These are phyloP conservation scores for Urophycis tenuis DNA, from an alignment of 2,797 vertebrate species.

Conservation along the genomic window DNA sequence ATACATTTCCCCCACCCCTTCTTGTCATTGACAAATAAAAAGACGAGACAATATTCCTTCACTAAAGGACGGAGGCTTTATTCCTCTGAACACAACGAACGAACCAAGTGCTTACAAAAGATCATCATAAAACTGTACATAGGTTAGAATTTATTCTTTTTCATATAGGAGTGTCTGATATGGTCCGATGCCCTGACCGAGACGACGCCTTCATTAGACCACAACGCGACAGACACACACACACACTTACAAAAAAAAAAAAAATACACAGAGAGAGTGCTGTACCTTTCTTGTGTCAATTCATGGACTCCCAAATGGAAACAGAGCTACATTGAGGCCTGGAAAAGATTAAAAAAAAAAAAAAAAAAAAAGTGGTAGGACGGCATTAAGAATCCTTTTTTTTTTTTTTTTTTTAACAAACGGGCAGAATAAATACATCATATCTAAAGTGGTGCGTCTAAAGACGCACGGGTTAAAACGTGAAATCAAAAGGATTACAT, in stretches of 20 bases:
- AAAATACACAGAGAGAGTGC: conserved; percentile 36
- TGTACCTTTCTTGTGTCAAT: conserved; percentile 31
- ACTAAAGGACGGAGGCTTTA: conserved; percentile 51
- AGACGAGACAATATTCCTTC: background rate
- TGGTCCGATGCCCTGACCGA: background rate
- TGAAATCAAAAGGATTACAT: conserved; percentile 34
- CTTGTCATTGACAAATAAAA: conserved; percentile 8
- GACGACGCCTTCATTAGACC: conserved; percentile 1
- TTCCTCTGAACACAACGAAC: conserved; percentile 41
- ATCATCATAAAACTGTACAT: conserved; percentile 33
- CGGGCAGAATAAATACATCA: conserved; percentile 56
- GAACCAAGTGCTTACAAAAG: conserved; percentile 53
- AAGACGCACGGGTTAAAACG: conserved; percentile 54
- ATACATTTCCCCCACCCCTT: background rate
- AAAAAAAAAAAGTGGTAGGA: conserved; percentile 25
- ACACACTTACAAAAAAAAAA: conserved; percentile 10
- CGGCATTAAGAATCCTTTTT: conserved; percentile 34
- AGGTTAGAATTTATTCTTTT: conserved; percentile 42
- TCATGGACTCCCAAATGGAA: conserved; percentile 10
- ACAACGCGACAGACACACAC: conserved; percentile 31
- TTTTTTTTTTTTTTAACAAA: conserved; percentile 30
- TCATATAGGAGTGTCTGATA: conserved; percentile 38
- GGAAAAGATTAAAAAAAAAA: no score
- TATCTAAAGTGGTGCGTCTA: conserved; percentile 46
- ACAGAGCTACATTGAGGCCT: conserved; percentile 11